A percentile compares a stretch with the other conserved stretches of the same genome.
These are phyloP conservation scores for Cacatua alba DNA, from an alignment of 2,113 vertebrate genomes.

Conservation along the genomic window DNA sequence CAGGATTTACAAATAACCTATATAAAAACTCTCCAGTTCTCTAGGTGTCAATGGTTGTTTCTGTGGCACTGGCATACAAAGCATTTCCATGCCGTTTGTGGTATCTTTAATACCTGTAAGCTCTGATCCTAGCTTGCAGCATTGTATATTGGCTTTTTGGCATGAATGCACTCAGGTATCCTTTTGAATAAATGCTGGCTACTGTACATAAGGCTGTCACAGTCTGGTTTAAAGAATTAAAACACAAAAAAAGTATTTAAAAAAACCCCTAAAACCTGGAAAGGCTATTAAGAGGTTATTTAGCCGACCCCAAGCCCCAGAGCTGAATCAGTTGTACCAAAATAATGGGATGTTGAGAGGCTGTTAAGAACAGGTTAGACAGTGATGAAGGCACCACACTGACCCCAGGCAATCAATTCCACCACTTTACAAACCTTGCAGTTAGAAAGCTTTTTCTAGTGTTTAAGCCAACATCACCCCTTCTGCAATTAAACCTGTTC, in stretches of 20 bases:
- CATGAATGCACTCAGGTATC: background rate
- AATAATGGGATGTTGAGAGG: slow-evolving; percentile 4
- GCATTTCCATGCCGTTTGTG: background rate
- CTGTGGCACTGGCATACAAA: background rate
- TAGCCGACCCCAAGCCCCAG: background rate
- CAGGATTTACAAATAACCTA: background rate
- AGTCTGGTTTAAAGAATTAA: background rate
- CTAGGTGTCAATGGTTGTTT: background rate
- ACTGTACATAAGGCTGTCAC: background rate
- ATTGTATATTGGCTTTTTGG: background rate
- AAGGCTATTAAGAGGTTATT: background rate
- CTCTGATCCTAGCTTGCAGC: background rate
- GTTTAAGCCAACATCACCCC: background rate
- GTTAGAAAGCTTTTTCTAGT: background rate
- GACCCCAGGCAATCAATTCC: slow-evolving; percentile 41
- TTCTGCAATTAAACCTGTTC: slow-evolving; percentile 30
- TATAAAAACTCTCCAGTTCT: background rate
- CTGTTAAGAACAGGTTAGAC: background rate
- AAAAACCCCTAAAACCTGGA: background rate
- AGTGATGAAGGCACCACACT: background rate
- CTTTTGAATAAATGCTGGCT: background rate
- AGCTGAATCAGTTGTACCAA: background rate
- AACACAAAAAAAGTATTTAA: background rate
- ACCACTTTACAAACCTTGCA: background rate
- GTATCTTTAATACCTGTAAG: background rate